Evolutionary conservation across 2,797 vertebrate genomes (phyloP).

Genomic region (Alca torda): DNA sequence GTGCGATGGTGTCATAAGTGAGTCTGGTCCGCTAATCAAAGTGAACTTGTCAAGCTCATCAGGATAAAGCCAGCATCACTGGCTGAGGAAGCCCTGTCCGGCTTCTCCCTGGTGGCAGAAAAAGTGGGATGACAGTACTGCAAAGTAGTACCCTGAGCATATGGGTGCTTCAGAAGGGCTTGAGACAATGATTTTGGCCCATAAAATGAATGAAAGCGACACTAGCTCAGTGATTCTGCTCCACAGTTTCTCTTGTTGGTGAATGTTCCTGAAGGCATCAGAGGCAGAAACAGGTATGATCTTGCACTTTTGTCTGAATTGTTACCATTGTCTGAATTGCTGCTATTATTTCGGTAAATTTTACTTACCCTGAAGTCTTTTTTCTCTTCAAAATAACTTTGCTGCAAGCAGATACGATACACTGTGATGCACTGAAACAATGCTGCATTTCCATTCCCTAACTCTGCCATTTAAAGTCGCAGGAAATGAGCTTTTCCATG

Average conservation of each 20-base stretch:
- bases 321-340: neutral
- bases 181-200: neutral
- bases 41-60: neutral
- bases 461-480: neutral
- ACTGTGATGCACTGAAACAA: neutral
- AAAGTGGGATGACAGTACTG: neutral
- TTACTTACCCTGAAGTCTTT: neutral
- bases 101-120: neutral
- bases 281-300: neutral
- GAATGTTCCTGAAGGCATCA: neutral
- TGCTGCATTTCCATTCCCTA: neutral
- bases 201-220: neutral
- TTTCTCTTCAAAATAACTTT: neutral
- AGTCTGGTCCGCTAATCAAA: neutral
- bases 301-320: neutral
- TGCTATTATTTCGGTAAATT: constrained; percentile 5
- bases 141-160: neutral
- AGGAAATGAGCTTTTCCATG: neutral
- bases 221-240: neutral
- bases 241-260: neutral
- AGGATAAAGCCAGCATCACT: neutral
- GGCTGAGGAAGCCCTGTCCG: neutral
- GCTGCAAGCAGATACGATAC: neutral
- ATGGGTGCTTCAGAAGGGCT: neutral
- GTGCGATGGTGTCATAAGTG: no score